phyloP scores from a whole-genome alignment of 2,113 vertebrate species.

The Istiophorus platypterus region DNA sequence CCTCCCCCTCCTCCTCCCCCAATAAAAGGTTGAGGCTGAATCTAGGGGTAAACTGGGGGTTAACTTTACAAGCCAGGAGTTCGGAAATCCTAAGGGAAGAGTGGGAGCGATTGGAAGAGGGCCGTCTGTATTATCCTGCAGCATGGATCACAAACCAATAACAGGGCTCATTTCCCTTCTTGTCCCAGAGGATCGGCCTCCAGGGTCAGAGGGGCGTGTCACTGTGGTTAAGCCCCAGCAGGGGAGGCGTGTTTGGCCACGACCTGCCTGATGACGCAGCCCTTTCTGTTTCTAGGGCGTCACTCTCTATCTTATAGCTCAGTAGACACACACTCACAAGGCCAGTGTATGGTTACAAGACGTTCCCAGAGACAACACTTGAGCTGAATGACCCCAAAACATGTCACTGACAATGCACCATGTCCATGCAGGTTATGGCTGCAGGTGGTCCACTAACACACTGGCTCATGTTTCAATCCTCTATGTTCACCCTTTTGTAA shows the following conservation, averaged over 20 bases:
- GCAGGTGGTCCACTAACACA: constrained; percentile 36
- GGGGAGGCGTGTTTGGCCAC: constrained; percentile 37
- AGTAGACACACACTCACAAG: neutral
- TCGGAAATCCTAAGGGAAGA: constrained; percentile 34
- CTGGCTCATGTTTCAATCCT: neutral
- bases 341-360: constrained; percentile 18
- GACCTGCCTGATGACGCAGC: constrained; percentile 34
- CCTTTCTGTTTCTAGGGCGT: constrained; percentile 37
- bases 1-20: neutral
- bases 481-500: neutral
- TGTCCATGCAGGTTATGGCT: neutral
- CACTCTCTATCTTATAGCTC: neutral
- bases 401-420: neutral
- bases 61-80: constrained; percentile 28
- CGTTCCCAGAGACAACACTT: neutral
- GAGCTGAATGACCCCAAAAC: constrained; percentile 30
- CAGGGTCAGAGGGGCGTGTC: constrained; percentile 49
- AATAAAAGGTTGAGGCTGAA: constrained; percentile 10
- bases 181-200: constrained; percentile 46
- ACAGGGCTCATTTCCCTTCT: constrained; percentile 60
- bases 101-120: constrained; percentile 12
- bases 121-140: constrained; percentile 18
- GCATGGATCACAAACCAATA: constrained; percentile 62
- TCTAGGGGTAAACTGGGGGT: neutral
- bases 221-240: constrained; percentile 23